Evolutionary conservation across 1,140 invertebrate genomes (phyloP), one percentile per base, ranked within the genome.

Genomic region (Babylonia areolata): DNA sequence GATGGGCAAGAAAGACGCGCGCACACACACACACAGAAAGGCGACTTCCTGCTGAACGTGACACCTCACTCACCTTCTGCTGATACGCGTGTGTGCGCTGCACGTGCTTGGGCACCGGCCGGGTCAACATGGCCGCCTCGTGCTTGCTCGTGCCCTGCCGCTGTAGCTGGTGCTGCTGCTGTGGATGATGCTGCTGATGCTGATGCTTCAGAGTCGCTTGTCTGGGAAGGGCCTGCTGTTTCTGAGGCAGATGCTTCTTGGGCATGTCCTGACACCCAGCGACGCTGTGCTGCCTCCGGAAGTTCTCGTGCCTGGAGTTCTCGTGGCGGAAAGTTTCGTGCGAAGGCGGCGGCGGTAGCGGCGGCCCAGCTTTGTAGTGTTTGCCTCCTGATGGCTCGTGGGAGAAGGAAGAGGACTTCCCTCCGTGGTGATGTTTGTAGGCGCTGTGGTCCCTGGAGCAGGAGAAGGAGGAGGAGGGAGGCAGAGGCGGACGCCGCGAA

Each of bases 21-120:
- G n/a, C n/a, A n/a, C n/a, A n/a, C n/a, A n/a, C n/a, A n/a, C n/a
- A n/a, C n/a, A n/a, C n/a, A n/a, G n/a, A n/a, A n/a, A n/a, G n/a
- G n/a, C n/a, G n/a, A n/a, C n/a, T n/a, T n/a, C n/a, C n/a, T n/a
- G n/a, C n/a, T n/a, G n/a, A n/a, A n/a, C n/a, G n/a, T n/a, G n/a
- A 51, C 46, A 51, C 9, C 20, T 89, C 91, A 11, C 40, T 35
- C 35, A 31, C 54, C 82, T 84, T 84, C 82, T 84, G 71, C 69
- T 84, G 82, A 39, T 84, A 84, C 17, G 82, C 39, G 17, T 84
- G 58, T 6, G 69, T 31, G 33, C 82, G 64, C 46, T 84, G 82
- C 82, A 84, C 69, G 82, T 84, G 82, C 82, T 73, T 15, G 17
- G 82, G 82, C 28, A 80, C 78, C 5, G 58, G 58, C 58, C 58